A percentile compares a stretch with the other conserved stretches of the same genome.
Evolutionary conservation across 2,113 vertebrate genomes (phyloP).

Genomic region (Daubentonia madagascariensis): DNA sequence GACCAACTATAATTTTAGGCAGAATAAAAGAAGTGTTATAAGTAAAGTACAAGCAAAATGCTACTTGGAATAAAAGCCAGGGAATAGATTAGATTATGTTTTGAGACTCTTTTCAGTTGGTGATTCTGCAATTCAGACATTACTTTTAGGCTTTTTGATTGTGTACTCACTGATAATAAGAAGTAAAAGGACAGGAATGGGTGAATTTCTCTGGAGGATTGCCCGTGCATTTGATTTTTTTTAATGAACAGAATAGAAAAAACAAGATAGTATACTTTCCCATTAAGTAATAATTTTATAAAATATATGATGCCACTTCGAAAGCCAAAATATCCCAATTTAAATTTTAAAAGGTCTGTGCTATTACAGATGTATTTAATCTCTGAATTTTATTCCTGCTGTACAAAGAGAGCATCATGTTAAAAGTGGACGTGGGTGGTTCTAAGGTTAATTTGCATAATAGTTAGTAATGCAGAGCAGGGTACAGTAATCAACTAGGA

Average conservation of each 20-base stretch:
- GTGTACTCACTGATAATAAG: background rate
- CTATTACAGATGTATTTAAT: background rate
- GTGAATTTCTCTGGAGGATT: background rate
- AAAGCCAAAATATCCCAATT: background rate
- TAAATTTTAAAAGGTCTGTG: constrained; percentile 42
- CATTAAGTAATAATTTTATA: constrained; percentile 41
- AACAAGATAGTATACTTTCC: background rate
- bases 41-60: constrained; percentile 8
- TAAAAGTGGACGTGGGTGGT: constrained; percentile 3
- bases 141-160: background rate
- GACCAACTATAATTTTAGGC: background rate
- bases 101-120: background rate
- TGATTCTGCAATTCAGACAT: background rate
- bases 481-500: background rate
- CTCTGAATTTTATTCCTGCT: constrained; percentile 32
- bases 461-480: constrained; percentile 40
- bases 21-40: background rate
- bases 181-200: background rate
- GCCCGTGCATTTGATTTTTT: background rate
- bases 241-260: background rate
- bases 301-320: constrained; percentile 22
- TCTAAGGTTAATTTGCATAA: constrained; percentile 52
- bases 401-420: background rate
- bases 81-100: background rate
- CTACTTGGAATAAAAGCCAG: background rate